phyloP scores from a whole-genome alignment of 1,140 invertebrate genomes.

The Ditylenchus dipsaci region DNA sequence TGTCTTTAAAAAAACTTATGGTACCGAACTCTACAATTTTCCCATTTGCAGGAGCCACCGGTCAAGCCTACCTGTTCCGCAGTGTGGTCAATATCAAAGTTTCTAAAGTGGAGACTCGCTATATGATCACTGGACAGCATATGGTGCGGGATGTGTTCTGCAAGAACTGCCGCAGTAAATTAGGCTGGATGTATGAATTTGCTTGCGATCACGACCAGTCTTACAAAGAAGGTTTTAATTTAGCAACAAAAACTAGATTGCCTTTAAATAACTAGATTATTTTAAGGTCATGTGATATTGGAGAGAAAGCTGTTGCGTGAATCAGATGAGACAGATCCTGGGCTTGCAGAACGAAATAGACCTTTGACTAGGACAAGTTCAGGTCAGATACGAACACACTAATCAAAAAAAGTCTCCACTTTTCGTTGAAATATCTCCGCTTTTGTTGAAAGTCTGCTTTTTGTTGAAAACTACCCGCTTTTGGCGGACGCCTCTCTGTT shows the following conservation, averaged over 20 bases:
- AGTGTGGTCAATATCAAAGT: slow-evolving; percentile 43
- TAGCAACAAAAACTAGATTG: neutral
- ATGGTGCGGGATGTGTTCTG: slow-evolving; percentile 49
- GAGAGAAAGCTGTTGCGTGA: slow-evolving; percentile 36
- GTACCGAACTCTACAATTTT: no score
- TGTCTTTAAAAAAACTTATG: no score
- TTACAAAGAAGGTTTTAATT: slow-evolving; percentile 46
- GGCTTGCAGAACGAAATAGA: slow-evolving; percentile 28
- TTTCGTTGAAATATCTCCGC: no score
- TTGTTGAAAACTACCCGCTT: no score
- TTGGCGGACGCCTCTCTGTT: no score
- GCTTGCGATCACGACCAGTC: slow-evolving; percentile 43
- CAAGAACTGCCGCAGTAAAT: slow-evolving; percentile 31
- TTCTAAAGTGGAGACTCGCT: slow-evolving; percentile 23
- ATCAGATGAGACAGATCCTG: slow-evolving; percentile 29
- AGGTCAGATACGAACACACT: no score
- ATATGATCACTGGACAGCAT: slow-evolving; percentile 50
- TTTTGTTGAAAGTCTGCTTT: no score
- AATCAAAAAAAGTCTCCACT: no score
- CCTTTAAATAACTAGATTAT: neutral
- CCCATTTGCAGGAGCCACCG: slow-evolving; percentile 48
- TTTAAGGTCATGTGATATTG: slow-evolving; percentile 36
- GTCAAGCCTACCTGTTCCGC: slow-evolving; percentile 45
- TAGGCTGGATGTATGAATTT: slow-evolving; percentile 57
- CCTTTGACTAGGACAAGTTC: slow-evolving; percentile 23